Conservation (phyloP, 2,113 vertebrate genomes). For the Stegostoma tigrinum region DNA sequence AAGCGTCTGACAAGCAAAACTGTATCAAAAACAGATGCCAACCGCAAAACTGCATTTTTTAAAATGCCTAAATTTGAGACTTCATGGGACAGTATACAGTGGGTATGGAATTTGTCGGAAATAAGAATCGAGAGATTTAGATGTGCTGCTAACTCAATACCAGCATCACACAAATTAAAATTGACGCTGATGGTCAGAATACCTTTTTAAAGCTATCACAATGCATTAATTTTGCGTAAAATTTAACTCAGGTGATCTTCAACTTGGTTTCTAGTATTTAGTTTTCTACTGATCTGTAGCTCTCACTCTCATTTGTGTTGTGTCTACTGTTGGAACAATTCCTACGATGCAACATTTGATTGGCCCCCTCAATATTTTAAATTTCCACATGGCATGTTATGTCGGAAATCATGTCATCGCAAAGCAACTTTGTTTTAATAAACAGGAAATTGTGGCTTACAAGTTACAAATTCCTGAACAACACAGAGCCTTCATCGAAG, state of each 20-base stretch:
- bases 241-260: not conserved
- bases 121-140: not conserved
- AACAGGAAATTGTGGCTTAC: slow-evolving; percentile 36
- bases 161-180: not conserved
- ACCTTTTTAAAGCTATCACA: not conserved
- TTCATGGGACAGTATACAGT: not conserved
- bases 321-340: not conserved
- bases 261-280: not conserved
- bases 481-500: not conserved
- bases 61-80: not conserved
- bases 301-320: not conserved
- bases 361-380: slow-evolving; percentile 3
- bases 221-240: not conserved
- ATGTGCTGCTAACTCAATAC: not conserved
- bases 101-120: not conserved
- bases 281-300: not conserved
- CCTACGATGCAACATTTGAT: not conserved
- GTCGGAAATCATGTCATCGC: not conserved
- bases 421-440: slow-evolving; percentile 13
- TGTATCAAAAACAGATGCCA: not conserved
- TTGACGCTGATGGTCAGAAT: not conserved
- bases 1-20: not conserved
- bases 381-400: slow-evolving; percentile 1
- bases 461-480: slow-evolving; percentile 30
- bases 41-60: not conserved